Evolutionary conservation across 2,113 vertebrate genomes (phyloP).

Genomic region (Lipophrys pholis): DNA sequence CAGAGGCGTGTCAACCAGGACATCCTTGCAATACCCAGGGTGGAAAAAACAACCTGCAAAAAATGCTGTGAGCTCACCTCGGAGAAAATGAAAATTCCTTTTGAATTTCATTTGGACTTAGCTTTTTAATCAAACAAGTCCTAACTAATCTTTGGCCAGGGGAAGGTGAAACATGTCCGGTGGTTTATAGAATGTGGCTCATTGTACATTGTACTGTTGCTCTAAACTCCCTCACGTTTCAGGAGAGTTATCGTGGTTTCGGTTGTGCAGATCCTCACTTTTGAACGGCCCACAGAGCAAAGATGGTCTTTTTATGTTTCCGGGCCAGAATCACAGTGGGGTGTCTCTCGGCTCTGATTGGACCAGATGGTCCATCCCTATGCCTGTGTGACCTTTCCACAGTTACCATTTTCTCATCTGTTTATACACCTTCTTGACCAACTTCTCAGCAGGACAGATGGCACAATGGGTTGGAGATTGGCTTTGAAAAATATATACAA

Average conservation of each 20-base stretch:
- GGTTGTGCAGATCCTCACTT: conserved; percentile 20
- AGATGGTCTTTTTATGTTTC: conserved; percentile 61
- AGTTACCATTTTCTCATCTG: conserved; percentile 65
- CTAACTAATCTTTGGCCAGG: too few relatives aligned
- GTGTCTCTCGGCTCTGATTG: conserved; percentile 64
- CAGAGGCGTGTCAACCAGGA: too few relatives aligned
- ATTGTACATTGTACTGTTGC: background rate
- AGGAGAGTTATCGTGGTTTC: background rate
- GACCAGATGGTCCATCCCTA: conserved; percentile 73
- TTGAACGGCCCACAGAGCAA: conserved; percentile 57
- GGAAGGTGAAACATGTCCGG: too few relatives aligned
- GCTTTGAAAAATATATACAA: background rate
- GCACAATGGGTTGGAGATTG: conserved; percentile 20
- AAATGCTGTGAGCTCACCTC: too few relatives aligned
- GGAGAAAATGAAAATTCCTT: too few relatives aligned
- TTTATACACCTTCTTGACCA: conserved; percentile 52
- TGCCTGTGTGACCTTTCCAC: conserved; percentile 67
- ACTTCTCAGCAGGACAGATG: conserved; percentile 57
- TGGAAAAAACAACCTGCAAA: too few relatives aligned
- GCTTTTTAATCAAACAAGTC: too few relatives aligned
- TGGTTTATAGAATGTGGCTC: too few relatives aligned
- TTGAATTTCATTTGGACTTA: too few relatives aligned
- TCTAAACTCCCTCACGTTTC: background rate
- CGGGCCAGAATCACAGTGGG: conserved; percentile 70
- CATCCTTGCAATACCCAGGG: too few relatives aligned